phyloP scores from a whole-genome alignment of 2,888 invertebrate genomes.

The Tridacna gigas region DNA sequence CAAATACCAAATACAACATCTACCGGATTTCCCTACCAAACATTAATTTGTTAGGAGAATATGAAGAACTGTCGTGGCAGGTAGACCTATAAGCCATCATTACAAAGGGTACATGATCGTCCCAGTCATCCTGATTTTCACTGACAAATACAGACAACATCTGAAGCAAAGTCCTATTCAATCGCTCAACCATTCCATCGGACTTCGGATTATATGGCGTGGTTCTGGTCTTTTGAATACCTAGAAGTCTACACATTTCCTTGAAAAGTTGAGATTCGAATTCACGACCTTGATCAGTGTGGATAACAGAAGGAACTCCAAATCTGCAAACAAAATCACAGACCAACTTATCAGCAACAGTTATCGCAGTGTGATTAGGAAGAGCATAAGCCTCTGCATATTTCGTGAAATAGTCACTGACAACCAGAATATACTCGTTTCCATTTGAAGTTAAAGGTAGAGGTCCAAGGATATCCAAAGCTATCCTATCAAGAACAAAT shows the following conservation, averaged over 20 bases:
- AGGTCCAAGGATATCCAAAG: constrained; percentile 33
- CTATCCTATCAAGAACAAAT: constrained; percentile 13
- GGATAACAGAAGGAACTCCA: constrained; percentile 35
- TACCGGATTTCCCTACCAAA: constrained; percentile 48
- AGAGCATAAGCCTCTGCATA: constrained; percentile 38
- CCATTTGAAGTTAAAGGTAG: constrained; percentile 27
- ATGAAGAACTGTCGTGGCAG: constrained; percentile 41
- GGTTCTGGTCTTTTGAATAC: constrained; percentile 46
- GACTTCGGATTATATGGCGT: constrained; percentile 42
- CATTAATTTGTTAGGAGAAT: constrained; percentile 43
- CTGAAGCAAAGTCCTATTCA: constrained; percentile 42
- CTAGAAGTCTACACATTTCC: constrained; percentile 32
- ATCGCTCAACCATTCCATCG: constrained; percentile 46
- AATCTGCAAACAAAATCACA: constrained; percentile 29
- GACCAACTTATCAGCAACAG: constrained; percentile 31
- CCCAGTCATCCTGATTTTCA: constrained; percentile 50
- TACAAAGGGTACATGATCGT: constrained; percentile 43
- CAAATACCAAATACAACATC: constrained; percentile 41
- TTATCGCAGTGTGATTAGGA: constrained; percentile 23
- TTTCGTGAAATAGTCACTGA: constrained; percentile 35
- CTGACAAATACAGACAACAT: constrained; percentile 41
- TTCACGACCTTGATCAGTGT: constrained; percentile 39
- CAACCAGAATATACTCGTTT: constrained; percentile 35
- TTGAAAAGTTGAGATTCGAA: constrained; percentile 33
- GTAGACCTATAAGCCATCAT: constrained; percentile 53